Evolutionary conservation across 1,140 invertebrate genomes (phyloP).

Genomic region (Sitobion miscanthi): DNA sequence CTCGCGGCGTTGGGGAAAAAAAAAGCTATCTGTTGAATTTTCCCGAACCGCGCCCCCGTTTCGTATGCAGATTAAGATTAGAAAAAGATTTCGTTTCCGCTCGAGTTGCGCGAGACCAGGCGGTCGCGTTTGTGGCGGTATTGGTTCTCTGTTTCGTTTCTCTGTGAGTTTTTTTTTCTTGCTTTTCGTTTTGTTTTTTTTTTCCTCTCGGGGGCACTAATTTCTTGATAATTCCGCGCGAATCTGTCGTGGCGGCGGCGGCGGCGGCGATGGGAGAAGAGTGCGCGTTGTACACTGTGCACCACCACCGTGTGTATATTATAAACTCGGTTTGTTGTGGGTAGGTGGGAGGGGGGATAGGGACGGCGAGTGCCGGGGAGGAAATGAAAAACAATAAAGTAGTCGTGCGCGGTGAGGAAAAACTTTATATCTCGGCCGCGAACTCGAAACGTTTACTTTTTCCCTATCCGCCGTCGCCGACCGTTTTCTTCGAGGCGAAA

Average conservation of each 20-base stretch:
- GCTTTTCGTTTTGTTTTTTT: conserved; percentile 2
- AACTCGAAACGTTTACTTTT: conserved; percentile 45
- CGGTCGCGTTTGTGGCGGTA: neutral
- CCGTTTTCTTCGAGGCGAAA: neutral
- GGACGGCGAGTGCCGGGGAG: conserved; percentile 11
- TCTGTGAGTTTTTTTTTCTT: neutral
- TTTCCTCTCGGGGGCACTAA: conserved; percentile 32
- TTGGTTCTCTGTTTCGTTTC: neutral
- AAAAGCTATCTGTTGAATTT: conserved; percentile 57
- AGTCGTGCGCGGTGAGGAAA: neutral
- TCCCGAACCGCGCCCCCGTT: conserved; percentile 44
- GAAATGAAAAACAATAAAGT: conserved; percentile 58
- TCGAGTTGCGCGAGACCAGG: conserved; percentile 38
- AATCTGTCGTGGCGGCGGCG: conserved; percentile 15
- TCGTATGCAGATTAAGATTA: conserved; percentile 57
- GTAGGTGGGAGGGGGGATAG: no score
- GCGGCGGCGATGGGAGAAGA: neutral
- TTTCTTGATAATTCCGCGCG: conserved; percentile 55
- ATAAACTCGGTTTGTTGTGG: neutral
- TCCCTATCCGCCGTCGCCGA: neutral
- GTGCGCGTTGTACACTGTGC: neutral
- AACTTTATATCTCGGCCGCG: conserved; percentile 45
- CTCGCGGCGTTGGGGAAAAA: neutral
- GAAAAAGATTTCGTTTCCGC: conserved; percentile 55
- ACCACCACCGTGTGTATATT: neutral